Evolutionary conservation across 2,888 invertebrate genomes (phyloP).

Genomic region (Hirudinaria manillensis): DNA sequence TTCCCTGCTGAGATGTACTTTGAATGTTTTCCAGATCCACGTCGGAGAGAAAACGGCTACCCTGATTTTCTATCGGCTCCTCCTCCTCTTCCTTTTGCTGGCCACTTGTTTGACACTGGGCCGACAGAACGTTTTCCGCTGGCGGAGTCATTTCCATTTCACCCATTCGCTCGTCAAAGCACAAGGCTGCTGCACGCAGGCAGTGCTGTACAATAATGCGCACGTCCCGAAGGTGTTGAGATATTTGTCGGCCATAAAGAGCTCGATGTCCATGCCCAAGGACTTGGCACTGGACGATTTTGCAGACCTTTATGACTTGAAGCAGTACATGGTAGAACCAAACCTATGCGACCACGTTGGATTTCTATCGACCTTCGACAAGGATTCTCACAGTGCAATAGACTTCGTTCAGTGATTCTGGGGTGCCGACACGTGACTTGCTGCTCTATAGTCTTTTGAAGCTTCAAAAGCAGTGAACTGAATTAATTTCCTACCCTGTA

Average conservation of each 20-base stretch:
- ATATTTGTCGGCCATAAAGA: background rate
- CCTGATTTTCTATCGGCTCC: background rate
- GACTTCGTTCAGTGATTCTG: background rate
- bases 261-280: background rate
- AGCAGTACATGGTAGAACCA: constrained; percentile 10
- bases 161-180: background rate
- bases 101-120: background rate
- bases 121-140: background rate
- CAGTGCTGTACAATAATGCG: constrained; percentile 9
- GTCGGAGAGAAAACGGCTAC: background rate
- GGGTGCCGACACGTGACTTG: too few relatives aligned
- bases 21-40: background rate
- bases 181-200: constrained; percentile 10
- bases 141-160: background rate
- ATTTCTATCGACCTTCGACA: background rate
- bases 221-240: background rate
- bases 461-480: too few relatives aligned
- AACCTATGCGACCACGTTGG: constrained; percentile 10
- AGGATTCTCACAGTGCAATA: background rate
- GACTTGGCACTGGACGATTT: constrained; percentile 14
- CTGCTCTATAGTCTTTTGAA: too few relatives aligned
- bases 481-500: too few relatives aligned
- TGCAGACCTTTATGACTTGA: constrained; percentile 1
- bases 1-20: background rate
- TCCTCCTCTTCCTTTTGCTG: background rate